Base-by-base conservation (phyloP, 1,140 invertebrate genomes). In the Drosophila lacertosa region DNA sequence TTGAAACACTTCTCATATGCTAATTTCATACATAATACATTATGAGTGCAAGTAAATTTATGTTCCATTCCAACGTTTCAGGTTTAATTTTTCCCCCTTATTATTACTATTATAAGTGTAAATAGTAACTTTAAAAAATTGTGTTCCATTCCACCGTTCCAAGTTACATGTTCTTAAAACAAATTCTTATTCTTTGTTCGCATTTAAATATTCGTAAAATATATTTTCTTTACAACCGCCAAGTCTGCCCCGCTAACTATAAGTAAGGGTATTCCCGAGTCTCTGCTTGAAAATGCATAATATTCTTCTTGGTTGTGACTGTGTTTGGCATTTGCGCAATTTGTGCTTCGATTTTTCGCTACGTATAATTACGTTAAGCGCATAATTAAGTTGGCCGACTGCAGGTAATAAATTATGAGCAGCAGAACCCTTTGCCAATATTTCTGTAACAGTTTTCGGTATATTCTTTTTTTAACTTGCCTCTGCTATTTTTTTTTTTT, bases 381-480 rank as follows among this genome's bases (percentile, higher is more conserved):
- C 73, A 83, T 83, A 83, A 83, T 83, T 83, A 82, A 81, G 77
- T 81, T 81, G 72, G 57, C 48, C 73, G 68, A 77, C 72, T 75
- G 77, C 71, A 69, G 78, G 63, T 78, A 78, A 78, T 83, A 78
- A 83, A 82, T 82, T 82, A 82, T 78, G 75, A 58, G 57, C 57
- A 40, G 37, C 24, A 35, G 63, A 69, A 35, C 55, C 72, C 66
- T 77, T 77, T 76, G 75, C 40, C 74, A 71, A 55, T 48, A 42
- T 55, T 58, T 22, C 57, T 37, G 32, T 45, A 18, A 62, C 57
- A 26, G 26, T 68, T 55, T 47, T 15, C 24, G 11, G 20, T 9
- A 9, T 5, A 13, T 39, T 39, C 20, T 39, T 13, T 15, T 22
- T 51, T 35, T 35, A n/a, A n/a, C n/a, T n/a, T n/a, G n/a, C n/a